phyloP scores from a whole-genome alignment of 1,140 invertebrate species.

The Leguminivora glycinivorella region DNA sequence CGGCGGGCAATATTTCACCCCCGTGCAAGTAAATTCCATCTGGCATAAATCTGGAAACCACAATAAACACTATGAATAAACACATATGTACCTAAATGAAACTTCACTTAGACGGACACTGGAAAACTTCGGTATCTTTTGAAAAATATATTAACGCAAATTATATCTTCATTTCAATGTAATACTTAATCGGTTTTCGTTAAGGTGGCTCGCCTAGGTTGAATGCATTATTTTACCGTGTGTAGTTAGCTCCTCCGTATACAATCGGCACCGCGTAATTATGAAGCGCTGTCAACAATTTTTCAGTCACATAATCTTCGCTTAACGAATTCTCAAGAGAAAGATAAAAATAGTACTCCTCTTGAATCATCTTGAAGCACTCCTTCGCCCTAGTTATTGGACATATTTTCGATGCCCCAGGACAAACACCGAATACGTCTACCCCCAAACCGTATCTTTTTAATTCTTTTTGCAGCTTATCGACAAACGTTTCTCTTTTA shows the following conservation, averaged over 20 bases:
- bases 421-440: neutral
- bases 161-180: too few species aligned
- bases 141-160: too few species aligned
- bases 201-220: too few species aligned
- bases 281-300: slow-evolving; percentile 74
- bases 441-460: neutral
- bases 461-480: neutral
- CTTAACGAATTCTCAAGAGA: too few species aligned
- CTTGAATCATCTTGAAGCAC: slow-evolving; percentile 15
- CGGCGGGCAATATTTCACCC: neutral
- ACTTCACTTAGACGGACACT: neutral
- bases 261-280: slow-evolving; percentile 69
- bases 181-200: neutral
- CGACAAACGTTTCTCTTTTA: slow-evolving; percentile 77
- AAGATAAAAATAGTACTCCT: too few species aligned
- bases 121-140: neutral
- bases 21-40: slow-evolving; percentile 6
- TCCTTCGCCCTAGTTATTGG: neutral
- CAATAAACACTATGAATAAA: neutral
- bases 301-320: slow-evolving; percentile 81
- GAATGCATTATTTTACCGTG: neutral
- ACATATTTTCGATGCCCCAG: neutral
- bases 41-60: neutral
- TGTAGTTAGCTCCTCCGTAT: slow-evolving; percentile 46
- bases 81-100: too few species aligned